Evolutionary conservation across 1,140 invertebrate species (phyloP).

Genomic region (Luehdorfia chinensis): DNA sequence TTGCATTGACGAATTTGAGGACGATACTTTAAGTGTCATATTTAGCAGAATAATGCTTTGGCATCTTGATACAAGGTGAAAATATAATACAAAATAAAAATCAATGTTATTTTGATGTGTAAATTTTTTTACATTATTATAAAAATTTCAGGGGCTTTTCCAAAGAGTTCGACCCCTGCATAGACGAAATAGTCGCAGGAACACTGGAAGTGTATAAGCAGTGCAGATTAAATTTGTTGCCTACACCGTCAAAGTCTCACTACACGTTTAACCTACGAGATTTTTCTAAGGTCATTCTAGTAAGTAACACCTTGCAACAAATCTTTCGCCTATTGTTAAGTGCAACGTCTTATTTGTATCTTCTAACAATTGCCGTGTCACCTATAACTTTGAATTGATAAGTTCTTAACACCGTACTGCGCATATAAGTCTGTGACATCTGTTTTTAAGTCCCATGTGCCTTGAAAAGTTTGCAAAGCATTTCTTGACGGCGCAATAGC

Average conservation of each 20-base stretch:
- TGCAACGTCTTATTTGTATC: no score
- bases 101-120: no score
- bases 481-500: no score
- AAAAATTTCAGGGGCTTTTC: slow-evolving; percentile 95
- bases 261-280: slow-evolving; percentile 97
- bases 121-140: no score
- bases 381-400: no score
- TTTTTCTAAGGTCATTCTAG: slow-evolving; percentile 95
- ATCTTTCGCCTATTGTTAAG: no score
- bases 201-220: slow-evolving; percentile 93
- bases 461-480: no score
- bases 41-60: slow-evolving; percentile 95
- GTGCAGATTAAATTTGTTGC: slow-evolving; percentile 88
- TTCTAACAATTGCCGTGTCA: no score
- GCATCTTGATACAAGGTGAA: slow-evolving; percentile 93
- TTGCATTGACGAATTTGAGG: slow-evolving; percentile 93
- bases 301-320: slow-evolving; percentile 36
- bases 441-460: no score
- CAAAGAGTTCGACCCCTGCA: slow-evolving; percentile 96
- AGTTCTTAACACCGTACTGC: no score
- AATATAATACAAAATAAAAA: no score
- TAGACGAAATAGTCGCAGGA: slow-evolving; percentile 91
- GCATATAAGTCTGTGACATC: no score
- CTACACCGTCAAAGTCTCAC: slow-evolving; percentile 94
- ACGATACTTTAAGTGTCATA: slow-evolving; percentile 90